Conservation (phyloP, 2,113 vertebrate species). For the Rhipidura dahli region DNA sequence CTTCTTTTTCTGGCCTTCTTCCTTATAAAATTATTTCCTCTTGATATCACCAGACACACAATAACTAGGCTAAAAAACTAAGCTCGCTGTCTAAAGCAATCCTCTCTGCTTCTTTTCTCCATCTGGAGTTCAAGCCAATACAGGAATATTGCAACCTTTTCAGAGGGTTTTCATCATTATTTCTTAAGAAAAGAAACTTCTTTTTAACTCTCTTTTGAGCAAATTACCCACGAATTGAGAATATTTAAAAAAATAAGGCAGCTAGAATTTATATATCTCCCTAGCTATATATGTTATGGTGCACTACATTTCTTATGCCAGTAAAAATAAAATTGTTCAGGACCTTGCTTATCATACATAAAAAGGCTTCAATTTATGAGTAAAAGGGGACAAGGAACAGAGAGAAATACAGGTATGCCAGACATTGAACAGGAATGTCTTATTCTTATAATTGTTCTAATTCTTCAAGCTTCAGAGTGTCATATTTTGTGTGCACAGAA, state of each 20-base stretch:
- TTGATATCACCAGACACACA: conserved; percentile 5
- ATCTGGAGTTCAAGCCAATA: neutral
- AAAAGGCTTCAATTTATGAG: neutral
- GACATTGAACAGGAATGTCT: neutral
- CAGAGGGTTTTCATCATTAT: neutral
- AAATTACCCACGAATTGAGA: neutral
- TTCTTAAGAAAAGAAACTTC: neutral
- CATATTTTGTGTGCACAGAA: neutral
- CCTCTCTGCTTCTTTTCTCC: neutral
- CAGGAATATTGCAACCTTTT: neutral
- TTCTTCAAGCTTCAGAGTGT: neutral
- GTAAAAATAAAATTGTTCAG: neutral
- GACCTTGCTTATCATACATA: neutral
- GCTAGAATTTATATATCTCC: neutral
- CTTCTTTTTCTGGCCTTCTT: neutral
- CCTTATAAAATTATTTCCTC: conserved; percentile 2
- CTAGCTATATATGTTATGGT: neutral
- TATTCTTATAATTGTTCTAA: neutral
- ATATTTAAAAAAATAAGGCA: neutral
- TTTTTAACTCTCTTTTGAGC: neutral
- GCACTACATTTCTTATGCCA: neutral
- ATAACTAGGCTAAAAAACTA: neutral
- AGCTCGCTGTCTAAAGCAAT: neutral
- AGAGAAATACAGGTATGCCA: neutral
- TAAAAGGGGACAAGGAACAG: neutral